A percentile compares a stretch with the other conserved stretches of the same genome.
Conservation (phyloP, 2,888 invertebrate genomes). For the Lepidonotus clava region DNA sequence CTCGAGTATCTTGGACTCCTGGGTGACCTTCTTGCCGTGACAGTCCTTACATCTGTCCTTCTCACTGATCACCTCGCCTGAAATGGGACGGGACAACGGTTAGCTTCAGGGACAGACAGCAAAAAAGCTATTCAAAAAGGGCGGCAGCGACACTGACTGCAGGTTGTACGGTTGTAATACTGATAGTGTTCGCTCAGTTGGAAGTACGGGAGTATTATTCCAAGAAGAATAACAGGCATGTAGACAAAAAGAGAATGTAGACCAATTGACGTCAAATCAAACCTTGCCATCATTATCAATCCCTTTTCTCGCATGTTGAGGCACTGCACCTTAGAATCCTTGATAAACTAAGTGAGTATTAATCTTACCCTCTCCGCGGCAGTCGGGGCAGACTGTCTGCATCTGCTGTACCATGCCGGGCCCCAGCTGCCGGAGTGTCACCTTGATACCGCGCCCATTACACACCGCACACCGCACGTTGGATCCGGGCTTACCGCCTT, state of each 20-base stretch:
- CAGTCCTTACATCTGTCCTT: slow-evolving; percentile 91
- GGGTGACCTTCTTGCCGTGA: slow-evolving; percentile 90
- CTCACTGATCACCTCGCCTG: slow-evolving; percentile 83
- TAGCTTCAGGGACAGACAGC: no score
- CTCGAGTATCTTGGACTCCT: slow-evolving; percentile 91
- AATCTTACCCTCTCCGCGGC: slow-evolving; percentile 83
- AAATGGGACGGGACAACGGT: slow-evolving; percentile 17
- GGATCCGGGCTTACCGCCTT: slow-evolving; percentile 87
- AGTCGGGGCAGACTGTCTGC: slow-evolving; percentile 81
- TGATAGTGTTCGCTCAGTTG: no score
- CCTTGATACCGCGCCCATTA: slow-evolving; percentile 89
- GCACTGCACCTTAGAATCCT: neutral
- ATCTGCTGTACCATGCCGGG: slow-evolving; percentile 84
- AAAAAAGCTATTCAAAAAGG: no score
- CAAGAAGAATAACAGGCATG: no score
- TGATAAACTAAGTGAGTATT: neutral
- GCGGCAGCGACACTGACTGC: no score
- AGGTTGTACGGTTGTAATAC: no score
- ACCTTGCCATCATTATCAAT: no score
- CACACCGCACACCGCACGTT: slow-evolving; percentile 86
- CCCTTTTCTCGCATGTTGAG: neutral
- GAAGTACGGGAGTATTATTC: no score
- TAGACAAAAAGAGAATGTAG: no score
- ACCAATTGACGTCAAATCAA: no score
- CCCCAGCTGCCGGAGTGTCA: slow-evolving; percentile 87